Evolutionary conservation across 1,140 invertebrate species (phyloP).

Genomic region (Forficula auricularia): DNA sequence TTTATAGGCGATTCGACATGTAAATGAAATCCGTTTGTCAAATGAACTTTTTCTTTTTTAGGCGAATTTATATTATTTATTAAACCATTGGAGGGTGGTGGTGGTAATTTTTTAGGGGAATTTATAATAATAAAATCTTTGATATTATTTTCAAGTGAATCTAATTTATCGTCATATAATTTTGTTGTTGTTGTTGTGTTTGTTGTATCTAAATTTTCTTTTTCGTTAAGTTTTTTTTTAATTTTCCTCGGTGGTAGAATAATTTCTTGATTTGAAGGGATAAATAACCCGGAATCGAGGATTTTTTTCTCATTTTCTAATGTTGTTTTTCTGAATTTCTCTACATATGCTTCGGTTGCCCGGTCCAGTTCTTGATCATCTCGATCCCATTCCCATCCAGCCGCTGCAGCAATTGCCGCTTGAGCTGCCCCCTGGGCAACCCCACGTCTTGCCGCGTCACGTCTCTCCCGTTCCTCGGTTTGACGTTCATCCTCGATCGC

Average conservation of each 20-base stretch:
- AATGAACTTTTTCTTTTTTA: too few relatives aligned
- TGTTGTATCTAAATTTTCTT: too few relatives aligned
- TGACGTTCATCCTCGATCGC: constrained; percentile 49
- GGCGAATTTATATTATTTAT: too few relatives aligned
- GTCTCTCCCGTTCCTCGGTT: constrained; percentile 22
- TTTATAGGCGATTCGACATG: too few relatives aligned
- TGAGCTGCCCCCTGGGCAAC: too few relatives aligned
- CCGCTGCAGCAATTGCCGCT: constrained; percentile 9
- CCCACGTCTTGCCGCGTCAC: constrained; percentile 7
- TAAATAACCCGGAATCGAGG: constrained; percentile 21
- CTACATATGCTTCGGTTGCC: constrained; percentile 24
- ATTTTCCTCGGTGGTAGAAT: not conserved
- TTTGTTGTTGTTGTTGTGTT: not conserved
- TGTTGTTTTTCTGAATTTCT: constrained; percentile 27
- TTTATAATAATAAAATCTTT: too few relatives aligned
- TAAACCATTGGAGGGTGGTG: too few relatives aligned
- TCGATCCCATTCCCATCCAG: constrained; percentile 15
- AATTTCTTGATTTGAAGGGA: constrained; percentile 10
- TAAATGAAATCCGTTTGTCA: too few relatives aligned
- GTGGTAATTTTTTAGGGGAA: too few relatives aligned
- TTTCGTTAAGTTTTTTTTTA: too few relatives aligned
- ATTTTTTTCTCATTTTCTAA: constrained; percentile 23
- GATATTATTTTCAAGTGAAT: too few relatives aligned
- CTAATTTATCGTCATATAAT: not conserved
- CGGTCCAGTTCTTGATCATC: constrained; percentile 14